Evolutionary conservation across 2,888 invertebrate genomes (phyloP).

Genomic region (Caenorhabditis zanzibari): DNA sequence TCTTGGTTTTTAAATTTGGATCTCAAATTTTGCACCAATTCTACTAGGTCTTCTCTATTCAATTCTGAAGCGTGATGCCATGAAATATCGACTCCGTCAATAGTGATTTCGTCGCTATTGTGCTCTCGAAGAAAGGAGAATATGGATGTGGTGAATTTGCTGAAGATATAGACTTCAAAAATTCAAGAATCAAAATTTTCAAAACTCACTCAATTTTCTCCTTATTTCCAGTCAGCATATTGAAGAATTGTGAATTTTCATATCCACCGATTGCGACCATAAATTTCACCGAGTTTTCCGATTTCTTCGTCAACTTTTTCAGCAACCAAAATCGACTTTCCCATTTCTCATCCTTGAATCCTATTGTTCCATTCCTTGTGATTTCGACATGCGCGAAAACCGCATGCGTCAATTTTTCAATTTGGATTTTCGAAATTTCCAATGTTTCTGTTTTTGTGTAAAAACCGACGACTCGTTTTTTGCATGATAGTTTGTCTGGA

Average conservation of each 20-base stretch:
- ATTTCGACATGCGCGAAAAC: background rate
- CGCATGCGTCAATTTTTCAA: background rate
- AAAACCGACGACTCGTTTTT: background rate
- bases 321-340: background rate
- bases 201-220: background rate
- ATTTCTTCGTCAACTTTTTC: background rate
- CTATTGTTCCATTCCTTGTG: background rate
- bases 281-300: background rate
- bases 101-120: no score
- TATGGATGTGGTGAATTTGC: background rate
- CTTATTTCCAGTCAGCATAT: background rate
- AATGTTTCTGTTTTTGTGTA: background rate
- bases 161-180: no score
- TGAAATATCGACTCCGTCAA: background rate
- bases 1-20: background rate
- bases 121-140: background rate
- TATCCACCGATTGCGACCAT: constrained; percentile 11
- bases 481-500: background rate
- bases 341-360: background rate
- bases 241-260: background rate
- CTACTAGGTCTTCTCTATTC: background rate
- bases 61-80: background rate
- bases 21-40: background rate
- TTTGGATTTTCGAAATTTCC: constrained; percentile 3
- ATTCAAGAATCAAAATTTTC: constrained; percentile 3